Conservation (phyloP, 2,797 vertebrate species). For the Xenentodon cancila region DNA sequence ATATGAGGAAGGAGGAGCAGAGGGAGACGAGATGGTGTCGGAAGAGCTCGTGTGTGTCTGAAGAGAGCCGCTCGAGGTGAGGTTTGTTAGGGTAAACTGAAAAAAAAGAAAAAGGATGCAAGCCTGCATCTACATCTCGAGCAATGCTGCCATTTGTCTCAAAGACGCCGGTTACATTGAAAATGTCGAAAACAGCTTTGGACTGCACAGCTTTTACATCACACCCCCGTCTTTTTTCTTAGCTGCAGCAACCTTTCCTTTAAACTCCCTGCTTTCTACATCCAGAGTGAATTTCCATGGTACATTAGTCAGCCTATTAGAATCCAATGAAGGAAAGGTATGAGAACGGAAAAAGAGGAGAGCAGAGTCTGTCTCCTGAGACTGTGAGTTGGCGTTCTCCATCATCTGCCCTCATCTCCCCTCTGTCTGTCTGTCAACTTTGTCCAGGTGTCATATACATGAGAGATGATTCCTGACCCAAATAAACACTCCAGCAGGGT, state of each 20-base stretch:
- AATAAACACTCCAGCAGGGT: constrained; percentile 91
- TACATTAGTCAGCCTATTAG: constrained; percentile 99
- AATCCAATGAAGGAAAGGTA: constrained; percentile 94
- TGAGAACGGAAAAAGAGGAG: constrained; percentile 76
- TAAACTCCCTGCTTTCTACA: constrained; percentile 76
- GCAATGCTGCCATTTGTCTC: constrained; percentile 40
- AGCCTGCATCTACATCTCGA: constrained; percentile 39
- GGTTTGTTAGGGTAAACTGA: constrained; percentile 33
- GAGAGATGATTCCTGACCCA: constrained; percentile 98
- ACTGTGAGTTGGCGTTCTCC: constrained; percentile 89
- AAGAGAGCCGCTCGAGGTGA: constrained; percentile 27
- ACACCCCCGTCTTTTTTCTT: constrained; percentile 30
- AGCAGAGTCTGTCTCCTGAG: constrained; percentile 84
- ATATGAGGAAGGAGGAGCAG: constrained; percentile 73
- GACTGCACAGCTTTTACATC: constrained; percentile 15
- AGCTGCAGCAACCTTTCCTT: constrained; percentile 47
- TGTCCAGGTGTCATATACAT: constrained; percentile 95
- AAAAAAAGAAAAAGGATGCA: constrained; percentile 46
- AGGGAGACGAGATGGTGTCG: constrained; percentile 40
- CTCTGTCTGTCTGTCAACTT: constrained; percentile 89
- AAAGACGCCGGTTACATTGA: constrained; percentile 18
- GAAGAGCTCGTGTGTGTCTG: constrained; percentile 27
- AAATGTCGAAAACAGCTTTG: constrained; percentile 27
- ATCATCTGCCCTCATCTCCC: constrained; percentile 96
- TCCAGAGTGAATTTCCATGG: constrained; percentile 96